Percentiles rank a stretch among this genome's conserved stretches.
phyloP scores from a whole-genome alignment of 2,113 vertebrate genomes.

The Heterotilapia buettikoferi region DNA sequence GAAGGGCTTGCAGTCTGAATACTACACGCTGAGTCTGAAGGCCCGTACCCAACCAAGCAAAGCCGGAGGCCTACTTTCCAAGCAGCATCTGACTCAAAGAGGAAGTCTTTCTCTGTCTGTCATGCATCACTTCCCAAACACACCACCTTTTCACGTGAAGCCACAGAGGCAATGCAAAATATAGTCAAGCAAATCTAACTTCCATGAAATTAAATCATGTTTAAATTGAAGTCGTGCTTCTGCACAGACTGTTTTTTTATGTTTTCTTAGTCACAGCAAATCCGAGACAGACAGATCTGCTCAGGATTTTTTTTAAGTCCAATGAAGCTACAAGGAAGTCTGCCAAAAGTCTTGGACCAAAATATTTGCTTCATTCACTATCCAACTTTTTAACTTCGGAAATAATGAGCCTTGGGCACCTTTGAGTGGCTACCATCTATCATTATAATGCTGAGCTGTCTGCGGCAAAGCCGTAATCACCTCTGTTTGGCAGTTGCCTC shows the following conservation, averaged over 20 bases:
- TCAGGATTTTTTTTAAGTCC: not conserved
- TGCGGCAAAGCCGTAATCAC: constrained; percentile 18
- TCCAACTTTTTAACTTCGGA: not conserved
- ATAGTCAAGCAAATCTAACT: not conserved
- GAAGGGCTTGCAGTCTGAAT: not conserved
- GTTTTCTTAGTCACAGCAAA: not conserved
- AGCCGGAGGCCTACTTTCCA: not conserved
- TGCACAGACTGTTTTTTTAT: not conserved
- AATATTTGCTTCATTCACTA: not conserved
- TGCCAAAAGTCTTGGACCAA: not conserved
- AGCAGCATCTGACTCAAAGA: not conserved
- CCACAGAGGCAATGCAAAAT: not conserved
- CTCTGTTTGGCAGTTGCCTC: constrained; percentile 17
- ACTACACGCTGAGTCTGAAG: not conserved
- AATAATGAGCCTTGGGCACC: constrained; percentile 3
- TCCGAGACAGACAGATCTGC: not conserved
- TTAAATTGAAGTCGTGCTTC: not conserved
- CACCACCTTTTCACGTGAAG: not conserved
- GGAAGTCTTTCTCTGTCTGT: not conserved
- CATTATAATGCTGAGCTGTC: not conserved
- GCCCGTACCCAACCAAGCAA: not conserved
- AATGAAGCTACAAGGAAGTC: not conserved
- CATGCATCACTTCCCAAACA: not conserved
- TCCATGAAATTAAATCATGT: not conserved
- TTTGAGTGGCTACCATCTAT: constrained; percentile 9